Conservation (phyloP, 2,797 vertebrate genomes). For the Myripristis murdjan region DNA sequence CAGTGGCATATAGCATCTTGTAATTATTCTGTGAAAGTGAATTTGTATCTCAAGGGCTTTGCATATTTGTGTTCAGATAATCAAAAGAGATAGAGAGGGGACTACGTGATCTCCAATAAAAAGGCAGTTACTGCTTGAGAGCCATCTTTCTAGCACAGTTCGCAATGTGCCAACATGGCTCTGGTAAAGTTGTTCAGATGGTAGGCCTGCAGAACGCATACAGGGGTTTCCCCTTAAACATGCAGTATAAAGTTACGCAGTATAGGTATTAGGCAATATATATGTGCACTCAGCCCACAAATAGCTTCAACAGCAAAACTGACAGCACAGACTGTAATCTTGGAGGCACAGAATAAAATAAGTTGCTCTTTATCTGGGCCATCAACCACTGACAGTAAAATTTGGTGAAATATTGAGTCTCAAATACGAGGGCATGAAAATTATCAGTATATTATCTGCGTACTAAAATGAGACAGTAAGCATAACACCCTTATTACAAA, state of each 20-base stretch:
- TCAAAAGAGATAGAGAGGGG: slow-evolving; percentile 76
- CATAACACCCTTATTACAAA: not conserved
- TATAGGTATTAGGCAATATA: not conserved
- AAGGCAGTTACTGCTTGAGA: slow-evolving; percentile 42
- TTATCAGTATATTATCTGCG: not conserved
- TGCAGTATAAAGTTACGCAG: slow-evolving; percentile 6
- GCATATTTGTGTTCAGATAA: slow-evolving; percentile 74
- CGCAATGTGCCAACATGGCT: slow-evolving; percentile 55
- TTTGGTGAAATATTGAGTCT: not conserved
- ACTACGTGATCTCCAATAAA: slow-evolving; percentile 65
- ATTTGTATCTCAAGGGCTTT: slow-evolving; percentile 79
- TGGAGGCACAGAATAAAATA: not conserved
- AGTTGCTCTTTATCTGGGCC: not conserved
- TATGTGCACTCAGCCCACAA: not conserved
- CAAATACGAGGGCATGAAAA: not conserved
- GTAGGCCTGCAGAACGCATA: slow-evolving; percentile 3
- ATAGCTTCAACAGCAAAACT: not conserved
- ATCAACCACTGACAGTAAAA: not conserved
- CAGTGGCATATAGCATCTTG: slow-evolving; percentile 80
- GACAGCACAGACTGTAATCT: not conserved
- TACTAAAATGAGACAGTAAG: not conserved
- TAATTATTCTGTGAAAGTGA: slow-evolving; percentile 85
- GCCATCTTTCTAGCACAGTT: slow-evolving; percentile 61
- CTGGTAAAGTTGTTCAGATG: slow-evolving; percentile 37
- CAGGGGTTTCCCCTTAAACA: slow-evolving; percentile 22